A percentile compares a stretch with the other conserved stretches of the same genome.
Conservation (phyloP, 2,797 vertebrate genomes). For the Melanotaenia nigrans region DNA sequence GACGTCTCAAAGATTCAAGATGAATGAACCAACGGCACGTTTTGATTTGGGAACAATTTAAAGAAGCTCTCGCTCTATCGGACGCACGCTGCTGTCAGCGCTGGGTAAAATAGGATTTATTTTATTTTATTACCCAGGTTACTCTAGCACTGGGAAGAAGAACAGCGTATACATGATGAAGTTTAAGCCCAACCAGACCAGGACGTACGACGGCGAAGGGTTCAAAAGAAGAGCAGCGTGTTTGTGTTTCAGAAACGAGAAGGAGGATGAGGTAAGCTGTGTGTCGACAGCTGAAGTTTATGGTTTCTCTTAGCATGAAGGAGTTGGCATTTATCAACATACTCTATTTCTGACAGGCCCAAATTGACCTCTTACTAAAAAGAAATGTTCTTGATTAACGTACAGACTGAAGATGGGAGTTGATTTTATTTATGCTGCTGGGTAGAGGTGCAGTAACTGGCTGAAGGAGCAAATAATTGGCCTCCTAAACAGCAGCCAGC, state of each 20-base stretch:
- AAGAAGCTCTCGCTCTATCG: slow-evolving; percentile 16
- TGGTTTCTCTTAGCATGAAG: background rate
- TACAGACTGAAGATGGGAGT: background rate
- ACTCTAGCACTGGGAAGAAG: background rate
- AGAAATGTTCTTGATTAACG: background rate
- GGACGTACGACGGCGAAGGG: slow-evolving; percentile 95
- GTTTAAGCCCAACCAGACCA: slow-evolving; percentile 96
- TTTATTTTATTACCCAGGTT: background rate
- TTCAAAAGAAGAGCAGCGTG: slow-evolving; percentile 95
- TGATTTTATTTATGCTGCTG: slow-evolving; percentile 9
- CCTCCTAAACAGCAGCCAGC: slow-evolving; percentile 29
- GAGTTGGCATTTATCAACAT: background rate
- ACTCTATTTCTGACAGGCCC: background rate
- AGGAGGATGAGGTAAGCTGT: slow-evolving; percentile 90
- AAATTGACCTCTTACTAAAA: background rate
- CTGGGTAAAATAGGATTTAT: background rate
- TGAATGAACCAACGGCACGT: slow-evolving; percentile 26
- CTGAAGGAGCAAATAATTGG: slow-evolving; percentile 19
- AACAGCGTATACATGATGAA: slow-evolving; percentile 89
- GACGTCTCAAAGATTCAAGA: slow-evolving; percentile 23
- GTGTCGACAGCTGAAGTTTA: background rate
- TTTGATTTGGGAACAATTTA: slow-evolving; percentile 12
- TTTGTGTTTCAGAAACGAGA: slow-evolving; percentile 90
- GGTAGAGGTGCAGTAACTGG: slow-evolving; percentile 23
- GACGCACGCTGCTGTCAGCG: background rate